A percentile compares a stretch with the other conserved stretches of the same genome.
Evolutionary conservation across 2,888 invertebrate genomes (phyloP).

Genomic region (Tethea ocularis): DNA sequence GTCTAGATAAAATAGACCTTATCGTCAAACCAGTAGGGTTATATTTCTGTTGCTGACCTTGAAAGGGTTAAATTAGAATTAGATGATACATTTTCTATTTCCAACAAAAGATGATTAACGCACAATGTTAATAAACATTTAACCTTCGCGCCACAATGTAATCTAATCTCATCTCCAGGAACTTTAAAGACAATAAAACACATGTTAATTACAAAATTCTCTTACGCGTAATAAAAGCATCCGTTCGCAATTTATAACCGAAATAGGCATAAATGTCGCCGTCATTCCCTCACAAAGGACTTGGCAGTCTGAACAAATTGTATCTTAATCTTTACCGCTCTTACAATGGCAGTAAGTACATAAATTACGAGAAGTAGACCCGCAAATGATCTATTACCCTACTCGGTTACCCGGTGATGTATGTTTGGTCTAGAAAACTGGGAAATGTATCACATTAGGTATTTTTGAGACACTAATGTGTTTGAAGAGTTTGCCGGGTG

Average conservation of each 20-base stretch:
- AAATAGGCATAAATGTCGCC: background rate
- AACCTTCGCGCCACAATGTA: background rate
- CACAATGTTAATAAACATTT: background rate
- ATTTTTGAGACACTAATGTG: slow-evolving; percentile 8
- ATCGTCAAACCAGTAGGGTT: too few relatives aligned
- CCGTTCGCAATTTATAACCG: background rate
- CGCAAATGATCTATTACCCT: slow-evolving; percentile 30
- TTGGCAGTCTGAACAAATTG: slow-evolving; percentile 5
- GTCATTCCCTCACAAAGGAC: background rate
- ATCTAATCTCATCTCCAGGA: background rate
- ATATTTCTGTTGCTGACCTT: too few relatives aligned
- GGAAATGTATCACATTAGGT: slow-evolving; percentile 2
- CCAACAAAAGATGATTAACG: background rate
- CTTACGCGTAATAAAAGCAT: background rate
- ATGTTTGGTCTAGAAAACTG: slow-evolving; percentile 22
- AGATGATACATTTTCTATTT: background rate
- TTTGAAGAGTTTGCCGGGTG: background rate
- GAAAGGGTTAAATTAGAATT: too few relatives aligned
- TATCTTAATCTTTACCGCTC: background rate
- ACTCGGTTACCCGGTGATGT: slow-evolving; percentile 24
- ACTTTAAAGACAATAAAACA: background rate
- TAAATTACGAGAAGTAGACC: slow-evolving; percentile 26
- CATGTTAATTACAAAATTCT: slow-evolving; percentile 20
- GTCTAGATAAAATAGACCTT: too few relatives aligned
- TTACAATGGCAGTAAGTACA: slow-evolving; percentile 17